A percentile compares a stretch with the other conserved stretches of the same genome.
Conservation (phyloP, 2,113 vertebrate species). For the Chloropsis hardwickii region DNA sequence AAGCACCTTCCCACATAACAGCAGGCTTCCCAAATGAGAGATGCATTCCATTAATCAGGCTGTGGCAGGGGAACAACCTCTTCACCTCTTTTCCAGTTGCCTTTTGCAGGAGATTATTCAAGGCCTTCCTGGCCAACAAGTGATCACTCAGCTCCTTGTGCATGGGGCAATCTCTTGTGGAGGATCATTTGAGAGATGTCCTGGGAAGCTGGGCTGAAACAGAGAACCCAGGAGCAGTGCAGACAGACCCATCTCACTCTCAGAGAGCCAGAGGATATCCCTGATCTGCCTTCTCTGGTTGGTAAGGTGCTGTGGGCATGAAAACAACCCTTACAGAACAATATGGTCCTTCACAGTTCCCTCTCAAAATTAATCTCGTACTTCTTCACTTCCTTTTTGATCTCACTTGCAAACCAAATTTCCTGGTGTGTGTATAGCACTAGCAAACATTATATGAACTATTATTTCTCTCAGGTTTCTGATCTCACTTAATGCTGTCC, state of each 20-base stretch:
- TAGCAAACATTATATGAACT: not conserved
- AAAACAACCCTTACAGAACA: not conserved
- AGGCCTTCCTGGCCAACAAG: not conserved
- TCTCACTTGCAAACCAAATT: constrained; percentile 9
- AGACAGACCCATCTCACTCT: not conserved
- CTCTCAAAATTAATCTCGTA: not conserved
- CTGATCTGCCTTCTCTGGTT: not conserved
- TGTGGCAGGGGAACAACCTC: not conserved
- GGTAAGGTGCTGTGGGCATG: not conserved
- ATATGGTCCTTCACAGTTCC: not conserved
- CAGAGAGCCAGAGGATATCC: not conserved
- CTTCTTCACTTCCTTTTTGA: not conserved
- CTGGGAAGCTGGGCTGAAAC: not conserved
- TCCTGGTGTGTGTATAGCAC: not conserved
- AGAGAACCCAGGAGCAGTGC: not conserved
- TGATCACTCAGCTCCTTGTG: not conserved
- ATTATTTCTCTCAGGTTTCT: not conserved
- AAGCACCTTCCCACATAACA: constrained; percentile 32
- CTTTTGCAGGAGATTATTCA: not conserved
- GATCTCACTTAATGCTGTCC: not conserved
- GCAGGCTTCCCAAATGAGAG: not conserved
- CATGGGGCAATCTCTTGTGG: not conserved
- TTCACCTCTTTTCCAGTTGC: not conserved
- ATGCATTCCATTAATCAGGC: not conserved
- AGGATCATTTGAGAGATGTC: not conserved